phyloP scores from a whole-genome alignment of 92 coral and sea anemone genomes.

The Porites rus region DNA sequence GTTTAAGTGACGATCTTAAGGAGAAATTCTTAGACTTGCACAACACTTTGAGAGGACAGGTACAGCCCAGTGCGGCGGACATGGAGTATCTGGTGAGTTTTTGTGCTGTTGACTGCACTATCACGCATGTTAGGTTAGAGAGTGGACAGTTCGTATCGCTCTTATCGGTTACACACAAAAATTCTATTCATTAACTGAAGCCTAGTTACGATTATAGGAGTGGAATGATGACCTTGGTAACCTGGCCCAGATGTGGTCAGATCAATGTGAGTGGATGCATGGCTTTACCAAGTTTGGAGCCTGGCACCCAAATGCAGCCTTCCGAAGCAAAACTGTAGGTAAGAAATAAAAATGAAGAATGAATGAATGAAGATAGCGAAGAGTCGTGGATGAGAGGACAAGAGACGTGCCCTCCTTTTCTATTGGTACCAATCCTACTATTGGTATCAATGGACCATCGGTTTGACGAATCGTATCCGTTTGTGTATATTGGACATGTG shows the following conservation, averaged over 20 bases:
- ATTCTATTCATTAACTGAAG: too few relatives aligned
- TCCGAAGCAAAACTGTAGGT: constrained; percentile 53
- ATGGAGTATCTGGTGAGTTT: constrained; percentile 77
- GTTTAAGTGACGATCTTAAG: constrained; percentile 59
- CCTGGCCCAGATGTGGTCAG: constrained; percentile 87
- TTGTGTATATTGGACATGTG: too few relatives aligned
- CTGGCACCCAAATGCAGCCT: constrained; percentile 46
- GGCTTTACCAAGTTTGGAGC: constrained; percentile 77
- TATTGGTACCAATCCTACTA: too few relatives aligned
- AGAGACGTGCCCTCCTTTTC: too few relatives aligned
- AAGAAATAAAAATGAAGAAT: background rate
- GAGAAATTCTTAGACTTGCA: constrained; percentile 69
- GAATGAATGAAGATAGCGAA: background rate
- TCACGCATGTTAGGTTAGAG: background rate
- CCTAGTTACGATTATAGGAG: constrained; percentile 18
- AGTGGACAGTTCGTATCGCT: background rate
- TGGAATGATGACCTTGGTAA: constrained; percentile 85
- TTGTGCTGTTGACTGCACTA: background rate
- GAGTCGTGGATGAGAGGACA: too few relatives aligned
- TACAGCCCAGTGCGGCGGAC: constrained; percentile 73
- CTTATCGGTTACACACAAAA: background rate
- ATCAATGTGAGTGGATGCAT: constrained; percentile 73
- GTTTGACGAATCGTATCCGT: too few relatives aligned
- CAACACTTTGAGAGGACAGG: constrained; percentile 62
- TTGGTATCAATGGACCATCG: too few relatives aligned